phyloP scores from a whole-genome alignment of 2,113 vertebrate genomes.

The Ursus arctos region DNA sequence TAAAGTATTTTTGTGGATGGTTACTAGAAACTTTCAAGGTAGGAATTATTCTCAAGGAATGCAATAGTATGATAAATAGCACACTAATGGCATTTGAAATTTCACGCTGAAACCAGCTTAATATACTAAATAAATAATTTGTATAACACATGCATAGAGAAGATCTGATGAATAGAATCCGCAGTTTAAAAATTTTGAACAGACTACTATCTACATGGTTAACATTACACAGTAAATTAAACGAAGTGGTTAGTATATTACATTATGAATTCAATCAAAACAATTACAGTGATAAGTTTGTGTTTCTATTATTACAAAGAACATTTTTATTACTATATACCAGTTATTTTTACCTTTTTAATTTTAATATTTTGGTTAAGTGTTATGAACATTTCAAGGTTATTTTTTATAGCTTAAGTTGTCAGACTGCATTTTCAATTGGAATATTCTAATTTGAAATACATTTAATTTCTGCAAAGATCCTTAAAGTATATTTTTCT shows the following conservation, averaged over 20 bases:
- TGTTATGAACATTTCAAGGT: conserved; percentile 4
- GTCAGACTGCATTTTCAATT: not conserved
- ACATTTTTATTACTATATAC: not conserved
- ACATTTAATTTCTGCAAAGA: not conserved
- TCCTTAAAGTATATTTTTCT: not conserved
- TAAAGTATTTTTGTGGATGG: not conserved
- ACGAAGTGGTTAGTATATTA: not conserved
- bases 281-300: not conserved
- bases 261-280: conserved; percentile 58
- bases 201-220: conserved; percentile 18
- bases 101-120: conserved; percentile 45
- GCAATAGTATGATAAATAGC: not conserved
- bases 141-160: conserved; percentile 44
- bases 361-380: conserved; percentile 41
- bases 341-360: not conserved
- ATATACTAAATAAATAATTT: conserved; percentile 55
- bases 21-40: not conserved
- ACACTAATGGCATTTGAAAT: conserved; percentile 44
- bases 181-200: conserved; percentile 17
- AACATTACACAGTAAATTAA: conserved; percentile 60
- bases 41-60: conserved; percentile 35
- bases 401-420: not conserved
- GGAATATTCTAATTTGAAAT: not conserved
- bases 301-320: conserved; percentile 46
- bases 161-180: conserved; percentile 24